Conservation (phyloP, 1,140 invertebrate species). For the Spodoptera frugiperda region DNA sequence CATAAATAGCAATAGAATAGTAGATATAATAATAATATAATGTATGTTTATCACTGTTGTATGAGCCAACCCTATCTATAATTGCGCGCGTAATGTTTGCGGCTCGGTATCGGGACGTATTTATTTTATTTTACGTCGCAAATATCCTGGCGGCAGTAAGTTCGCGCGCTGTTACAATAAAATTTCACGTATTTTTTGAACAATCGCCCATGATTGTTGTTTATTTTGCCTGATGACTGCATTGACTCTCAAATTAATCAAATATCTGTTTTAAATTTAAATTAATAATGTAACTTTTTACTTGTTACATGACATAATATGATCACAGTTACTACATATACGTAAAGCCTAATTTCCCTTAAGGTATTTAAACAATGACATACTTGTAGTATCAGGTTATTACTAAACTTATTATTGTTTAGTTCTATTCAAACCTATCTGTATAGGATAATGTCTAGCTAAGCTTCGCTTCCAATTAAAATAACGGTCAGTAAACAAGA, state of each 20-base stretch:
- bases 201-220: conserved; percentile 31
- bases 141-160: conserved; percentile 34
- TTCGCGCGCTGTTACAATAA: conserved; percentile 3
- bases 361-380: too few species aligned
- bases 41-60: background rate
- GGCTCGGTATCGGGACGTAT: conserved; percentile 33
- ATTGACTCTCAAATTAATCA: conserved; percentile 8
- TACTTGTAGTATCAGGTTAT: too few species aligned
- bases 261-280: background rate
- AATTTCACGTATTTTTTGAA: conserved; percentile 5
- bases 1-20: too few species aligned
- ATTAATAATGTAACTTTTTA: too few species aligned
- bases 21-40: background rate
- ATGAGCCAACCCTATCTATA: conserved; percentile 42
- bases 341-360: too few species aligned
- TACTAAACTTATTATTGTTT: too few species aligned
- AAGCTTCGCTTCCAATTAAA: too few species aligned
- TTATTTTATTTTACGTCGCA: conserved; percentile 41
- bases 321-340: too few species aligned
- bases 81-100: conserved; percentile 40
- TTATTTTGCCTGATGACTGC: conserved; percentile 21
- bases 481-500: background rate
- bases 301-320: too few species aligned
- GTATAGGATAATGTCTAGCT: too few species aligned
- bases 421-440: too few species aligned